Evolutionary conservation across 2,113 vertebrate genomes (phyloP), one percentile per base, ranked within the genome.

Genomic region (Sinocyclocheilus maitianheensis): DNA sequence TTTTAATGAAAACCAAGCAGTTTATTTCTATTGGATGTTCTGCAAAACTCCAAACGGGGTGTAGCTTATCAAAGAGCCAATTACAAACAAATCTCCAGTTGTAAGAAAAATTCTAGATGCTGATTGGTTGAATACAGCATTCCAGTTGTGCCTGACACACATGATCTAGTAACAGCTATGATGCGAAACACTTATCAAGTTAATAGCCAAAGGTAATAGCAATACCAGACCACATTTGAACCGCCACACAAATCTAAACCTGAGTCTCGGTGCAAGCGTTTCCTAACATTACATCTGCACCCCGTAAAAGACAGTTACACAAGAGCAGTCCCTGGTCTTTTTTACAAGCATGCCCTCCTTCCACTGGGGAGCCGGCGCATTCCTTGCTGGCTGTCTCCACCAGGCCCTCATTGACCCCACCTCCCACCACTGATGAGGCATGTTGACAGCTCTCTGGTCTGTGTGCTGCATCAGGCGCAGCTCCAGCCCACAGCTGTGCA

Each of bases 401-500:
- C 48, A 58, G 84, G 10, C 83, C 43, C 60, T 26, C 22, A 20
- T 20, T 22, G 58, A 71, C 80, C 80, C 63, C 40, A 37, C 63
- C 80, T 34, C 75, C 30, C 46, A 20, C 24, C 26, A 9, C 83
- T 77, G 74, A 62, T 67, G 74, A 43, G 60, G n/a, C 46, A 43
- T 77, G 83, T 10, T 76, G 55, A 79, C 30, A 81, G 48, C 14
- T 26, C 79, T 86, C 74, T 24, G 60, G 83, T 78, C 85, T 77
- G 74, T 65, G 62, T 81, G 85, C 82, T 55, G 69, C 34, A 87
- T 78, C 88, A 76, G 55, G 88, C 87, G 18, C 55, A 67, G 74
- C 81, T 76, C 85, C 84, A 84, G 46, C 77, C 88, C 87, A 91
- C 89, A 88, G 88, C 84, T 87, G 89, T 88, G 86, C 90, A 67